Conservation (phyloP, 2,113 vertebrate genomes). For the Tetrao urogallus region DNA sequence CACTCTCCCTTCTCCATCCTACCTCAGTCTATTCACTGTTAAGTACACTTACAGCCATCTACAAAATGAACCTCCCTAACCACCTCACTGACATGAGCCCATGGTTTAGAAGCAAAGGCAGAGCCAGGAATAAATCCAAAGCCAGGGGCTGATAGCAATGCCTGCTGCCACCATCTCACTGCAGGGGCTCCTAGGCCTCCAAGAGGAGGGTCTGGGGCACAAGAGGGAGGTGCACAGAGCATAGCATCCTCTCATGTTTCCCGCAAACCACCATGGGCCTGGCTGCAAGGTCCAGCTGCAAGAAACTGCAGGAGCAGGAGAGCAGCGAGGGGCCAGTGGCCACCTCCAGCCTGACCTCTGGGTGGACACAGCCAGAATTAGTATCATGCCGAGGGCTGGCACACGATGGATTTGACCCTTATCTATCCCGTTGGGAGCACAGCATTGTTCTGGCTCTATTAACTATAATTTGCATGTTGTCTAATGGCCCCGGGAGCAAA, state of each 20-base stretch:
- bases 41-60: not conserved
- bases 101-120: not conserved
- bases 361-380: conserved; percentile 19
- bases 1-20: not conserved
- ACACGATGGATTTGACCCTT: conserved; percentile 56
- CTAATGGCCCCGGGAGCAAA: conserved; percentile 17
- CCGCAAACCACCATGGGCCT: not conserved
- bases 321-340: not conserved
- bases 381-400: conserved; percentile 59
- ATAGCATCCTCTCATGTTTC: not conserved
- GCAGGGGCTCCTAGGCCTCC: rapidly evolving
- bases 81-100: not conserved
- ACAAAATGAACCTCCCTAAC: not conserved
- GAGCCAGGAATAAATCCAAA: not conserved
- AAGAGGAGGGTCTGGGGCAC: not conserved
- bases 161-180: not conserved
- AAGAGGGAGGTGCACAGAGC: not conserved
- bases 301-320: not conserved
- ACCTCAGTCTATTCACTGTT: not conserved
- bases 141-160: not conserved
- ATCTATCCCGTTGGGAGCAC: conserved; percentile 54
- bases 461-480: conserved; percentile 64
- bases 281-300: not conserved
- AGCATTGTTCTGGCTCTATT: conserved; percentile 72
- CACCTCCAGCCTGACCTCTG: not conserved